phyloP scores from a whole-genome alignment of 2,113 vertebrate species.

The Rhynchomys soricoides region DNA sequence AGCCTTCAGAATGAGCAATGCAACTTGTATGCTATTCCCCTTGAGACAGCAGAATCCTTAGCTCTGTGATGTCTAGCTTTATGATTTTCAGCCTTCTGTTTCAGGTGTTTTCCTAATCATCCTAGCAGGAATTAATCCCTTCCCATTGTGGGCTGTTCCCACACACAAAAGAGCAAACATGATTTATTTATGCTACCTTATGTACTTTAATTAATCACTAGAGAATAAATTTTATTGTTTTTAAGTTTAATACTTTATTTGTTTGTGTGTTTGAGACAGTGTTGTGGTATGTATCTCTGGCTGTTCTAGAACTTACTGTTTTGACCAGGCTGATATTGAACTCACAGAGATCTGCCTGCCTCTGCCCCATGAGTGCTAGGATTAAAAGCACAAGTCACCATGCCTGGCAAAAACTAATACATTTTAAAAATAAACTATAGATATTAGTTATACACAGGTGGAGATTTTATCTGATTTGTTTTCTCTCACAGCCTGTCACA shows the following conservation, averaged over 20 bases:
- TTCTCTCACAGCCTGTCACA: not conserved
- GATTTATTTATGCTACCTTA: not conserved
- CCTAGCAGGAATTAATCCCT: slow-evolving; percentile 29
- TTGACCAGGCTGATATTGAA: not conserved
- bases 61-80: slow-evolving; percentile 13
- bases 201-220: not conserved
- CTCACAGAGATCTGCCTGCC: not conserved
- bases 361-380: not conserved
- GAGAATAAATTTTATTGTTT: not conserved
- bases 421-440: not conserved
- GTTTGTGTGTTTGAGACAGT: not conserved
- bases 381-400: not conserved
- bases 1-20: not conserved
- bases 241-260: not conserved
- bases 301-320: not conserved
- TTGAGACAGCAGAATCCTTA: not conserved
- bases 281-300: too few relatives aligned
- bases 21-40: not conserved
- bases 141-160: not conserved
- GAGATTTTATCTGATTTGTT: not conserved
- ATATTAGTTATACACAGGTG: not conserved
- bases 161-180: not conserved
- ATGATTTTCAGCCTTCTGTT: not conserved
- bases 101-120: not conserved
- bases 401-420: not conserved